Evolutionary conservation across 2,888 invertebrate genomes (phyloP).

Genomic region (Stegophylla sp.): DNA sequence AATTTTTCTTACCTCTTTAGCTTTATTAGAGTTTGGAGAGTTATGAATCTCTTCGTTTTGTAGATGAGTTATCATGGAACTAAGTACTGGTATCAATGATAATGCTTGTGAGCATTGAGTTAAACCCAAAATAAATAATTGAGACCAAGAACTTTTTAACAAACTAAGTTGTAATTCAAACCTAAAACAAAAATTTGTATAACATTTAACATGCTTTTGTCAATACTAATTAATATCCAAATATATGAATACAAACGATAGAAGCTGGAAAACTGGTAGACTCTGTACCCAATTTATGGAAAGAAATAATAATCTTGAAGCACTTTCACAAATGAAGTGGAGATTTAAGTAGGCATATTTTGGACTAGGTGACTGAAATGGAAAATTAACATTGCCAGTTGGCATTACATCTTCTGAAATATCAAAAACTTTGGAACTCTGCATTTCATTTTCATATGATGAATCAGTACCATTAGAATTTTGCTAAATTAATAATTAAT

Average conservation of each 20-base stretch:
- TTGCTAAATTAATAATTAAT: slow-evolving; percentile 20
- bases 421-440: slow-evolving; percentile 54
- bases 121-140: slow-evolving; percentile 87
- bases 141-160: slow-evolving; percentile 89
- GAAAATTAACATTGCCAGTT: slow-evolving; percentile 27
- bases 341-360: slow-evolving; percentile 89
- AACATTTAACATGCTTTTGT: neutral
- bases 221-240: neutral
- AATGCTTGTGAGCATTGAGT: slow-evolving; percentile 83
- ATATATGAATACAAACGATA: slow-evolving; percentile 70
- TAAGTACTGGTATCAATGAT: slow-evolving; percentile 80
- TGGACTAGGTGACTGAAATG: slow-evolving; percentile 68
- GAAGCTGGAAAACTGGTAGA: slow-evolving; percentile 80
- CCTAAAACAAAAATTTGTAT: slow-evolving; percentile 67
- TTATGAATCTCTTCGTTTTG: slow-evolving; percentile 77
- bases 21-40: slow-evolving; percentile 78
- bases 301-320: slow-evolving; percentile 87
- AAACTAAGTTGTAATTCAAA: slow-evolving; percentile 83
- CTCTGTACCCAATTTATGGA: slow-evolving; percentile 89
- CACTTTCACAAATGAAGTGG: slow-evolving; percentile 95
- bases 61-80: slow-evolving; percentile 81
- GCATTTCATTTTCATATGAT: slow-evolving; percentile 63
- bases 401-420: slow-evolving; percentile 41
- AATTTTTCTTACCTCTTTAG: slow-evolving; percentile 68
- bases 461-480: slow-evolving; percentile 58